Base-by-base conservation (phyloP, 2,797 vertebrate species). In the Cyprinodon diabolis region DNA sequence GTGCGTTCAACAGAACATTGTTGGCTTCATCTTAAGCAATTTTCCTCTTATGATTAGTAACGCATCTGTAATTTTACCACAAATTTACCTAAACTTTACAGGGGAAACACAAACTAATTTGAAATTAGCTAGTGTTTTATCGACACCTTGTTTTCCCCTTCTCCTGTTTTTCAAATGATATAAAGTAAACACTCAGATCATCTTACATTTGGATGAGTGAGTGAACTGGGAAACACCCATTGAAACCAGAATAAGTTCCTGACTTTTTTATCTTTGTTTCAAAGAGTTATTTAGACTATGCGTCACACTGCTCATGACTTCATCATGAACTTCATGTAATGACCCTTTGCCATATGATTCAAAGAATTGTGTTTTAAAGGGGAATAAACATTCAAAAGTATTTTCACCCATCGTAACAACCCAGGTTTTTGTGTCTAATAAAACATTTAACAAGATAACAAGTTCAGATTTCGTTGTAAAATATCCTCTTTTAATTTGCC, bases 71-170 rank as follows among this genome's bases (percentile, higher is more conserved):
- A 62, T 17, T 0, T 48, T 37, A 12, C 45, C 49, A 56, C 7
- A 30, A 21, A 47, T 71, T 56, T 56, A 2, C 45, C 10, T 69
- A 2, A 12, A 21, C 57, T n/a, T 19, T n/a, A 4, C 7, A n/a
- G 0, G 17, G 60, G 0, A 0, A 13, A 35, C 1, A 0, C 4
- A 45, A 49, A 6, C 40, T n/a, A 17, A 15, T 9, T 14, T 48
- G 4, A 70, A 63, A 48, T 19, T 11, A 25, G 35, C 8, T 15
- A 35, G 0, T 63, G 48, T 82, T 74, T 74, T n/a, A 45, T 66
- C 15, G 4, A 51, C 12, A 52, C 7, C 4, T 60, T 0, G 0
- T 48, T 40, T 62, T 0, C 10, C 11, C 15, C 4, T n/a, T 12
- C 10, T 23, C 2, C 17, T 48, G 45, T 67, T 11, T 0, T 6